Conservation (phyloP, 2,113 vertebrate genomes). For the Formicarius rufipectus region DNA sequence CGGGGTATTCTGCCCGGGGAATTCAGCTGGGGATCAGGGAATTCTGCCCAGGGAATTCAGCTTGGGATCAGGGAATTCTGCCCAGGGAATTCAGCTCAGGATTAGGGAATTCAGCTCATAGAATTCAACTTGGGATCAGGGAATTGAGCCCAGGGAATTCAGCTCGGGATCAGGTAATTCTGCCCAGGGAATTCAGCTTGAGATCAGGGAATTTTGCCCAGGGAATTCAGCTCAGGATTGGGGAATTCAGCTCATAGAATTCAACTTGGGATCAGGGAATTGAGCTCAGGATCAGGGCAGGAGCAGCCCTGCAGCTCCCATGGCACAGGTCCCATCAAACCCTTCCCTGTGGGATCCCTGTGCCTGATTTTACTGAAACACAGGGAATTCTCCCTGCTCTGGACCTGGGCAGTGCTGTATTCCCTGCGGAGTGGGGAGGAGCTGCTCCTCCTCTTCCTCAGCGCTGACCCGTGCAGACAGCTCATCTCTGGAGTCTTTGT, state of each 20-base stretch:
- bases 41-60: too few species aligned
- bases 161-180: background rate
- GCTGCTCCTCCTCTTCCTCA: background rate
- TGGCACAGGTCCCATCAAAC: background rate
- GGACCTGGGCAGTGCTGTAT: accelerated
- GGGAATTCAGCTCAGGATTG: background rate
- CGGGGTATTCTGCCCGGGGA: too few species aligned
- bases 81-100: background rate
- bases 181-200: too few species aligned
- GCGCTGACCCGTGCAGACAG: accelerated
- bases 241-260: too few species aligned
- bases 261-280: background rate
- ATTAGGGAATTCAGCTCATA: too few species aligned
- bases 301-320: accelerated
- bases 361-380: background rate
- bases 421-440: background rate
- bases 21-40: background rate
- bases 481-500: background rate
- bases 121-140: too few species aligned
- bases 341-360: accelerated
- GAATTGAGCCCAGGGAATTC: background rate
- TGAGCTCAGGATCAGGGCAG: background rate
- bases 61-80: background rate
- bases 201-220: background rate
- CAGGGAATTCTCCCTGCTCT: background rate